Evolutionary conservation across 2,113 vertebrate species (phyloP).

Genomic region (Python bivittatus): DNA sequence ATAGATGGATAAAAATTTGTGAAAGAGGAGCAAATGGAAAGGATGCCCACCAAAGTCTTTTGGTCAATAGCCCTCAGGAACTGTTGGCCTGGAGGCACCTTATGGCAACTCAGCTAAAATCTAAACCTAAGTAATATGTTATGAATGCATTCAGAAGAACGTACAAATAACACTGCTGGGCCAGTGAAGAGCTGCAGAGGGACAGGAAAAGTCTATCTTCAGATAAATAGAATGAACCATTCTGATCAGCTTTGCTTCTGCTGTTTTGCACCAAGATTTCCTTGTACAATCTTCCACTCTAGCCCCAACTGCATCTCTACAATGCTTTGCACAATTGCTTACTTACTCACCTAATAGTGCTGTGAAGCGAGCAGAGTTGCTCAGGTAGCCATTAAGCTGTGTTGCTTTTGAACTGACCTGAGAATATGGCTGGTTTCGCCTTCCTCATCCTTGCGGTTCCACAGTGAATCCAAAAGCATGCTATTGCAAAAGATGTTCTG

Average conservation of each 20-base stretch:
- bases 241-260: neutral
- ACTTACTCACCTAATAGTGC: neutral
- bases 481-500: neutral
- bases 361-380: neutral
- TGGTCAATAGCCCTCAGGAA: neutral
- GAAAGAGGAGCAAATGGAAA: neutral
- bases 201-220: neutral
- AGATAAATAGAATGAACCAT: neutral
- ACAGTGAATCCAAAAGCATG: neutral
- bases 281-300: neutral
- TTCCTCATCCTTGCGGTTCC: neutral
- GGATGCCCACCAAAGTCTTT: neutral
- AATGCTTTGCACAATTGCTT: neutral
- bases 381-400: neutral
- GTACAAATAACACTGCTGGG: neutral
- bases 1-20: neutral
- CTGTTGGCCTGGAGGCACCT: neutral
- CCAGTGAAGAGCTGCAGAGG: neutral
- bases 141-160: neutral
- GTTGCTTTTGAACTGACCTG: neutral
- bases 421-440: neutral
- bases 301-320: neutral
- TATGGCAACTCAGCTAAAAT: neutral
- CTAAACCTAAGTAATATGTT: neutral
- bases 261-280: neutral